Conservation (phyloP, 2,888 invertebrate species). For the Hyles lineata region DNA sequence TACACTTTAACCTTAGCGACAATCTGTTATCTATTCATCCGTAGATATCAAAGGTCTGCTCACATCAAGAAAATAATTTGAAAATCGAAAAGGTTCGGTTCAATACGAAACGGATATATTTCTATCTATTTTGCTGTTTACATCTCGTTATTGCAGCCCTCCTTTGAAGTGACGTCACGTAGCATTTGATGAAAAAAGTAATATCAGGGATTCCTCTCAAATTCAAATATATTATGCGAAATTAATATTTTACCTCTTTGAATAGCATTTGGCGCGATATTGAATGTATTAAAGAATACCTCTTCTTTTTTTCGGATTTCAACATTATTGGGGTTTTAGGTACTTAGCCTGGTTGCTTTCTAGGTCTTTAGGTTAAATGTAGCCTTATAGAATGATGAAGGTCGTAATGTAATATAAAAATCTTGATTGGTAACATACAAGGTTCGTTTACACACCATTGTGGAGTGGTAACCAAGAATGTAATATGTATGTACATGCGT, state of each 20-base stretch:
- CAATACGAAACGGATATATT: conserved; percentile 10
- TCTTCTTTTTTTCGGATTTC: not conserved
- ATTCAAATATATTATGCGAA: conserved; percentile 27
- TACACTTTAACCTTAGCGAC: too few species aligned
- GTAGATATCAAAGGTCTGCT: too few species aligned
- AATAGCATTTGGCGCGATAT: conserved; percentile 43
- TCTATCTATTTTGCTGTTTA: conserved; percentile 21
- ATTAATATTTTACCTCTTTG: conserved; percentile 42
- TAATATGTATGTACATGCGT: too few species aligned
- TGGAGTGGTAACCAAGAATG: too few species aligned
- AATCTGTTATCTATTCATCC: too few species aligned
- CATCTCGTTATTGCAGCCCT: conserved; percentile 27
- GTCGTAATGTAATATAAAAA: too few species aligned
- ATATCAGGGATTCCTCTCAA: conserved; percentile 25
- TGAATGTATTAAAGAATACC: conserved; percentile 30
- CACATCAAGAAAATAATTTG: too few species aligned
- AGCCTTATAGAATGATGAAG: too few species aligned
- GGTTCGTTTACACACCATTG: too few species aligned
- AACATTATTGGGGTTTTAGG: not conserved
- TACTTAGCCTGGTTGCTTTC: not conserved
- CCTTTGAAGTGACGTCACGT: conserved; percentile 32
- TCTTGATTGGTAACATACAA: too few species aligned
- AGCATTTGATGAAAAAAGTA: conserved; percentile 35
- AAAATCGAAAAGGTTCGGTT: not conserved
- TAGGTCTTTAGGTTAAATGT: too few species aligned